phyloP scores from a whole-genome alignment of 2,113 vertebrate species.

The Prunella fulvescens region DNA sequence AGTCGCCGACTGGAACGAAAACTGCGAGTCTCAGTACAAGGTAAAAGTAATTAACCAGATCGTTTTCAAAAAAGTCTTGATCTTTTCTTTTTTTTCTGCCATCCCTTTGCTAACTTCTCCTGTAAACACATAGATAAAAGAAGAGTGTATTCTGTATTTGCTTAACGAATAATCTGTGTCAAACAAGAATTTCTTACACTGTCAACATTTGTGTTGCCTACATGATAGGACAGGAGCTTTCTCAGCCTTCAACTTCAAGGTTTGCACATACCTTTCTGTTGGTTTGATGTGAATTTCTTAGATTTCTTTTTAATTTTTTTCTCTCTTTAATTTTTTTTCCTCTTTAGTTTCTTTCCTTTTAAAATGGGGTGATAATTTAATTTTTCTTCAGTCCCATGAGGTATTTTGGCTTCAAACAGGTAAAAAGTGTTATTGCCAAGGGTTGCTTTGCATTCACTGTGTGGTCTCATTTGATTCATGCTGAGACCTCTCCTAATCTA shows the following conservation, averaged over 20 bases:
- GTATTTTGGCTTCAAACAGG: neutral
- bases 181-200: neutral
- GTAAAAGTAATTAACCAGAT: constrained; percentile 71
- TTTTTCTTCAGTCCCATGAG: neutral
- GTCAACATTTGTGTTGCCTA: neutral
- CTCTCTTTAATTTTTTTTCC: neutral
- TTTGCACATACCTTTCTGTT: neutral
- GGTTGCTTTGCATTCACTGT: neutral
- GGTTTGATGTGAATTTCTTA: neutral
- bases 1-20: constrained; percentile 82
- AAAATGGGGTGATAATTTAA: neutral
- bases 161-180: neutral
- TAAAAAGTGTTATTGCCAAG: neutral
- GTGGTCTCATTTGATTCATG: neutral
- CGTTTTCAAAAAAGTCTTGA: neutral
- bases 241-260: neutral
- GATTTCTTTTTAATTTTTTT: neutral
- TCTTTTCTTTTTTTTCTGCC: neutral
- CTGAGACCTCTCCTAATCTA: neutral
- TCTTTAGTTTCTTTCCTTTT: neutral
- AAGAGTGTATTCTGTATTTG: neutral
- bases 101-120: neutral
- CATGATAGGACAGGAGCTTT: neutral
- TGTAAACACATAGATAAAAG: neutral
- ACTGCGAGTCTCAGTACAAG: constrained; percentile 82